Base-by-base conservation (phyloP, 1,140 invertebrate species). In the Panagrolaimus sp. region DNA sequence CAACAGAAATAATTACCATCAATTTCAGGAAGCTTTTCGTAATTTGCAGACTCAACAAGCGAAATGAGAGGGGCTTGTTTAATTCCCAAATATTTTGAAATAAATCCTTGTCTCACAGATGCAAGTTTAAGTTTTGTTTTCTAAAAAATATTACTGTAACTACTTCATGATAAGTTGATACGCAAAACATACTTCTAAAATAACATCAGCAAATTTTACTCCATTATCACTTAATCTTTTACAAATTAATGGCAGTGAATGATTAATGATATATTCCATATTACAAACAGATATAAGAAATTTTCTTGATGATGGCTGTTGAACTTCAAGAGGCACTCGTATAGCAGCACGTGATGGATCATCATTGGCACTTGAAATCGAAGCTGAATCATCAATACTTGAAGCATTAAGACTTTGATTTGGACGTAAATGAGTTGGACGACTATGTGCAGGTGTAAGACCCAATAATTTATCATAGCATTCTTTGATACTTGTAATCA, bases 201-300 rank as follows among this genome's bases (percentile, higher is more conserved):
- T 76, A 10, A 76, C 63, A 47, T 83, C 82, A 3, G 72, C 65
- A 71, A 71, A 81, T 65, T 82, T 82, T 7, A 83, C 68, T 15
- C 78, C 80, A 64, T 72, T 75, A 43, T 83, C 79, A n/a, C 47
- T 65, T 43, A 82, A 69, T 43, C 78, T 71, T 45, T 77, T 76
- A 47, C 75, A 78, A 14, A 83, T 76, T 24, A 62, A 47, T 24
- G 76, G 69, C 14, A 82, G 52, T 9, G 79, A 83, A 24, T 76
- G 70, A 12, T 69, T 70, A 1, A 79, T 52, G 17, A 82, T 70
- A 65, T 80, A 81, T 24, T 82, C 82, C 15, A 83, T 63, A 66
- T 82, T 83, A n/a, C 78, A 73, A 28, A 83, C 71, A 24, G 71
- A 65, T 6, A 81, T 78, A 6, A 82, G 63, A 38, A 83, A 65